Base-by-base conservation (phyloP, 1,140 invertebrate genomes). In the Mesaphorura yosii region DNA sequence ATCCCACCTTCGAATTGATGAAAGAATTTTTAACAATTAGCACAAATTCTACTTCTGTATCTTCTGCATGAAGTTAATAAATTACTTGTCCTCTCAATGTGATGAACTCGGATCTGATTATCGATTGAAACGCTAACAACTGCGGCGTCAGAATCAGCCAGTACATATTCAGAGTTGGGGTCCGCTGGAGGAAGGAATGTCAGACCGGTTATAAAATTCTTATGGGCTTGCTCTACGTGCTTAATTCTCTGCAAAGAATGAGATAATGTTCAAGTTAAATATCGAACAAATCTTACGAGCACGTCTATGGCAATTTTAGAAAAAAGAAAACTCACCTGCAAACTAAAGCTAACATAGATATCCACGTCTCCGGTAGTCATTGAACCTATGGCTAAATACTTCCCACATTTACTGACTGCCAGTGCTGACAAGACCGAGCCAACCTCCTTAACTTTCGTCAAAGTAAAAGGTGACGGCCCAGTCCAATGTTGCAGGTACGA, bases 61-160 rank as follows among this genome's bases (percentile, higher is more conserved):
- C 52, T 26, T 50, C 27, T 48, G 39, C 15, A 46, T 4, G 46
- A 52, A 42, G 17, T 41, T 48, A 52, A 28, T 40, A 48, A 48
- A 41, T 20, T 73, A 91, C 87, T 74, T 77, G 82, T 78, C 67
- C 78, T 79, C 28, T 84, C 82, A 69, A 92, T 78, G 66, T 83
- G 86, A 70, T 94, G 89, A 65, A 94, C 79, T 65, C 84, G 86
- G 52, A 95, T 81, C 72, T 83, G 83, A 72, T 94, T 93, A 73
- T 95, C 91, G 38, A 93, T 87, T 19, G 90, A 94, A 62, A 95
- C 90, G 66, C 88, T 92, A 40, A 95, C 75, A 56, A 94, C 82
- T 12, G 88, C 88, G 48, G 88, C 83, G 60, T 77, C 75, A 53
- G 71, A 68, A 67, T 86, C 83, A 26, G 83, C 78, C 37, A 71